Evolutionary conservation across 2,888 invertebrate genomes (phyloP).

Genomic region (Lochmaea crataegi): DNA sequence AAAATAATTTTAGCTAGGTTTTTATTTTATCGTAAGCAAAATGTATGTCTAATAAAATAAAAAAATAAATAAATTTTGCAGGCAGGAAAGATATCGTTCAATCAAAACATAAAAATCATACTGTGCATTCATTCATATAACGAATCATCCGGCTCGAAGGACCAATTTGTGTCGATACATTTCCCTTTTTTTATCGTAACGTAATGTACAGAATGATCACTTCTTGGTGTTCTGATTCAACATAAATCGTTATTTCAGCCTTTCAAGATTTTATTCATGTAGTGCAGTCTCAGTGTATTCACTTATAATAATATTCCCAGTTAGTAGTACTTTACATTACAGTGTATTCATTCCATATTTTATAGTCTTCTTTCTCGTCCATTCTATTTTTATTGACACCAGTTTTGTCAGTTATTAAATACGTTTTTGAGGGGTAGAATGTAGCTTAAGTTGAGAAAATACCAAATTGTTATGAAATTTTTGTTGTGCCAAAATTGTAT

Average conservation of each 20-base stretch:
- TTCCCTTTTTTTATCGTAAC: not conserved
- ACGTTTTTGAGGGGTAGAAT: no score
- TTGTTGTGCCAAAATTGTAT: no score
- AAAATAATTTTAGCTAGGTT: constrained; percentile 65
- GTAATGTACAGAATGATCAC: not conserved
- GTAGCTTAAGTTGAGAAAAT: no score
- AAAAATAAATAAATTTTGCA: constrained; percentile 51
- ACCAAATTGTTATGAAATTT: no score
- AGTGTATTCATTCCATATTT: constrained; percentile 61
- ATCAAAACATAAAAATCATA: constrained; percentile 21
- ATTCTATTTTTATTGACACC: not conserved
- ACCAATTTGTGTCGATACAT: not conserved
- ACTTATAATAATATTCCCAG: constrained; percentile 57
- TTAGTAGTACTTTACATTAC: constrained; percentile 59
- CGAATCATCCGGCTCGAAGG: not conserved
- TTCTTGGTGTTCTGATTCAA: not conserved
- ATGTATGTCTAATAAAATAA: constrained; percentile 55
- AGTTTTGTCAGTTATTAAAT: no score
- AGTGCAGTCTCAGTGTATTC: constrained; percentile 61
- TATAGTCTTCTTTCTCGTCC: constrained; percentile 24
- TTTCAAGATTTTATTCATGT: constrained; percentile 58
- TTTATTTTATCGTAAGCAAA: constrained; percentile 64
- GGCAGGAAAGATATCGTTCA: constrained; percentile 36
- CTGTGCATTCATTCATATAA: constrained; percentile 12
- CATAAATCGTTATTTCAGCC: constrained; percentile 33